phyloP scores from a whole-genome alignment of 2,113 vertebrate genomes.

The Cheilinus undulatus region DNA sequence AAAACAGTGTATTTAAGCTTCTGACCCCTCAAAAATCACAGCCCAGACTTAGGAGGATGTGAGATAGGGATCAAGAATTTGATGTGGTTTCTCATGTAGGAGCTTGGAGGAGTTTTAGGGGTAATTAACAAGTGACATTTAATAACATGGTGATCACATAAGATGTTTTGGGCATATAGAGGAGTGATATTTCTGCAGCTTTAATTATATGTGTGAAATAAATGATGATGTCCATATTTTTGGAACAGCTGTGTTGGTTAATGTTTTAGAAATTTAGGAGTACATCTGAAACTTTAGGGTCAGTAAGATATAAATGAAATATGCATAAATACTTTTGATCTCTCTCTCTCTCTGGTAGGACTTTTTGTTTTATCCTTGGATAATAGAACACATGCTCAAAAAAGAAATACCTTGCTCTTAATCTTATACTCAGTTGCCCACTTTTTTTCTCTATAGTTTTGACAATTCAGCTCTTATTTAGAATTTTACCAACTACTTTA shows the following conservation, averaged over 20 bases:
- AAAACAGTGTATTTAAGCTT: no score
- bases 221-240: conserved; percentile 1
- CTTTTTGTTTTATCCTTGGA: conserved; percentile 79
- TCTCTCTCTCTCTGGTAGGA: conserved; percentile 86
- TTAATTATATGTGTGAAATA: background rate
- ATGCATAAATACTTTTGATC: conserved; percentile 54
- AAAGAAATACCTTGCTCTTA: conserved; percentile 31
- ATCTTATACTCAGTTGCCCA: conserved; percentile 34
- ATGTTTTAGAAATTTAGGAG: conserved; percentile 17
- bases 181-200: background rate
- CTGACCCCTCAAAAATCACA: no score
- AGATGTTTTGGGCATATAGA: background rate
- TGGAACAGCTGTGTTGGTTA: conserved; percentile 15
- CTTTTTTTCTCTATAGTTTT: conserved; percentile 35
- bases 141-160: background rate
- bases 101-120: conserved; percentile 1
- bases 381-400: conserved; percentile 64
- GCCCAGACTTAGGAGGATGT: no score
- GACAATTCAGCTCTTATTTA: conserved; percentile 49
- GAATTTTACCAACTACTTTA: conserved; percentile 48
- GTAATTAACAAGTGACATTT: background rate
- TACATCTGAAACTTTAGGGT: conserved; percentile 39
- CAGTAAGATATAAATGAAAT: conserved; percentile 41
- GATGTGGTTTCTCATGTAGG: conserved; percentile 38
- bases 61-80: no score